These are phyloP conservation scores for Sminthurides aquaticus DNA, from an alignment of 2,888 invertebrate genomes.

Conservation along the genomic window DNA sequence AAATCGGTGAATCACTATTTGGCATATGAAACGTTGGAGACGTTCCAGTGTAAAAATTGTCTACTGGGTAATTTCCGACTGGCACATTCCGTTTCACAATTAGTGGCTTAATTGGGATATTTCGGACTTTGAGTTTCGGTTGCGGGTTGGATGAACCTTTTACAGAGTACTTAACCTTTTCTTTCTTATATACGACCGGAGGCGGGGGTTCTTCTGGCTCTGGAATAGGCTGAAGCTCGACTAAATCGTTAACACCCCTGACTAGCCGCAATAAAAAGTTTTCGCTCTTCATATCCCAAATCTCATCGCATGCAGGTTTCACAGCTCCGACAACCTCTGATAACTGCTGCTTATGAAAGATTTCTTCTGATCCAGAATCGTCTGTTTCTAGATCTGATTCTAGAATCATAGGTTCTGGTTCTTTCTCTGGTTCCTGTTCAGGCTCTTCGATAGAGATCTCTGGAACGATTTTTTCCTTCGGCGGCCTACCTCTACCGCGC, in stretches of 20 bases:
- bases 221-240: conserved; percentile 27
- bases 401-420: conserved; percentile 52
- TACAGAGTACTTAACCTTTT: conserved; percentile 20
- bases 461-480: conserved; percentile 27
- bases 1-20: not conserved
- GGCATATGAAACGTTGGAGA: not conserved
- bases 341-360: conserved; percentile 35
- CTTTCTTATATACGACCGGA: conserved; percentile 3
- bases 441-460: conserved; percentile 6
- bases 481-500: conserved; percentile 24
- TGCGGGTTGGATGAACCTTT: conserved; percentile 14
- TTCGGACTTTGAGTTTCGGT: conserved; percentile 29
- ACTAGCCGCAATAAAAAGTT: conserved; percentile 35
- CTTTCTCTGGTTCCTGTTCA: conserved; percentile 23
- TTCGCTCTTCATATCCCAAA: conserved; percentile 40
- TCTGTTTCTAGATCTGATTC: conserved; percentile 80
- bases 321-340: conserved; percentile 28
- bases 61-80: not conserved
- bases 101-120: conserved; percentile 29
- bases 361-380: conserved; percentile 40
- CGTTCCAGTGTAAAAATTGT: not conserved
- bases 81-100: conserved; percentile 25
- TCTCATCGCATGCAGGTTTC: conserved; percentile 28
- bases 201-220: conserved; percentile 20
- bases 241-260: conserved; percentile 34